Base-by-base conservation (phyloP, 2,888 invertebrate genomes). In the Synanthedon andrenaeformis region DNA sequence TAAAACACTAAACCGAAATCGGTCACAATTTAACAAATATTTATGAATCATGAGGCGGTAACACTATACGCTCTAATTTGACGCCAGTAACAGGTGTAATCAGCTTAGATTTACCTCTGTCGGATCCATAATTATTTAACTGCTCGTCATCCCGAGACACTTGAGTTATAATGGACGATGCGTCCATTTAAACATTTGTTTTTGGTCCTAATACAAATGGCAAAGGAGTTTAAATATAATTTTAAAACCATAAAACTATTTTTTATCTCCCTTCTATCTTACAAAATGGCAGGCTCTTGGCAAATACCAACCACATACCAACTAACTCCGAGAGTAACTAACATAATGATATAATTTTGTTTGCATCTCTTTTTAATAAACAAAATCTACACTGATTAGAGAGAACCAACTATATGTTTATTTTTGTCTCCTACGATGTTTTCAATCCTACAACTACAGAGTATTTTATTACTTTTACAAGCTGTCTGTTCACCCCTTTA, bases 161-260 rank as follows among this genome's bases (percentile, higher is more conserved):
- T 93, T 96, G 96, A 90, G 96, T 96, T 90, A 97, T 97, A 91
- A 97, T 96, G 94, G 96, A 97, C 94, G 96, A 94, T 93, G 95
- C 96, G 96, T 97, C 97, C 97, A 96, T 96, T 88, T 88, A 88
- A 85, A 87, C 88, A 88, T 88, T 87, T 87, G 84, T 80, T 88
- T 82, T 78, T 78, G 74, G 82, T 79, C 85, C 72, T 82, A 79
- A 75, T 75, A 80, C 70, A 82, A 87, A 84, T 79, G 85, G 88
- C 81, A 85, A 86, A 79, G 72, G 72, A 74, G 79, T 76, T 82
- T 78, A 76, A 76, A 76, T 81, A 74, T 72, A 82, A 85, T 79
- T 80, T 85, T 79, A 86, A 84, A 84, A 88, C 87, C 87, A 87
- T 87, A 87, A 82, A 88, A 86, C 83, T 83, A 86, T 86, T 84